A percentile compares a stretch with the other conserved stretches of the same genome.
Evolutionary conservation across 2,797 vertebrate species (phyloP).

Genomic region (Crossoptilon crossoptilon): DNA sequence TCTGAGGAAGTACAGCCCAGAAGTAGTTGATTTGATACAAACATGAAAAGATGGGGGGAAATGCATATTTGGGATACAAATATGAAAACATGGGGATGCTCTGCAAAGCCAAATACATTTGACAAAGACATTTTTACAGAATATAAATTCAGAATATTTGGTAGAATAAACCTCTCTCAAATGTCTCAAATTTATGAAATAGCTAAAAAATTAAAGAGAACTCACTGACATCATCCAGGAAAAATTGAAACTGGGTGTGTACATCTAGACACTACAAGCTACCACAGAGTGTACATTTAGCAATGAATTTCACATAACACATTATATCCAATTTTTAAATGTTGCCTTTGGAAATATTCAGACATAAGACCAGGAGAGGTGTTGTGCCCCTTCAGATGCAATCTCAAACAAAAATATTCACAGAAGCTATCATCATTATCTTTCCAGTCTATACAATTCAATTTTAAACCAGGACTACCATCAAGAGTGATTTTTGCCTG

Average conservation of each 20-base stretch:
- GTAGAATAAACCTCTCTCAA: background rate
- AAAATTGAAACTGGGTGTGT: background rate
- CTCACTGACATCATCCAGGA: background rate
- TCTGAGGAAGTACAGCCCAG: background rate
- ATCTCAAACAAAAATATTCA: background rate
- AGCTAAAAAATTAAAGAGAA: background rate
- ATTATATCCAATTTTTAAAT: background rate
- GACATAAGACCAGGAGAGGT: background rate
- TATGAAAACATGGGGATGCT: background rate
- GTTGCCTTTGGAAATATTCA: background rate
- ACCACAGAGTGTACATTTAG: background rate
- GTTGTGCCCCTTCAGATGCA: background rate
- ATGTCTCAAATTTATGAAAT: background rate
- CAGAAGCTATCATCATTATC: background rate
- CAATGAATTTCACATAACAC: background rate
- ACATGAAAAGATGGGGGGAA: background rate
- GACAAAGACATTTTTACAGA: background rate
- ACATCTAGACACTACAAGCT: background rate
- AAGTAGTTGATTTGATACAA: background rate
- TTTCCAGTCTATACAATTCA: background rate
- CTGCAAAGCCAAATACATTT: background rate
- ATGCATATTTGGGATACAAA: background rate
- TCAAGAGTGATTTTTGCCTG: background rate
- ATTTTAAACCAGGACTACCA: background rate
- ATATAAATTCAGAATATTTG: background rate